A percentile compares a stretch with the other conserved stretches of the same genome.
phyloP scores from a whole-genome alignment of 2,113 vertebrate genomes.

The Isichthys henryi region DNA sequence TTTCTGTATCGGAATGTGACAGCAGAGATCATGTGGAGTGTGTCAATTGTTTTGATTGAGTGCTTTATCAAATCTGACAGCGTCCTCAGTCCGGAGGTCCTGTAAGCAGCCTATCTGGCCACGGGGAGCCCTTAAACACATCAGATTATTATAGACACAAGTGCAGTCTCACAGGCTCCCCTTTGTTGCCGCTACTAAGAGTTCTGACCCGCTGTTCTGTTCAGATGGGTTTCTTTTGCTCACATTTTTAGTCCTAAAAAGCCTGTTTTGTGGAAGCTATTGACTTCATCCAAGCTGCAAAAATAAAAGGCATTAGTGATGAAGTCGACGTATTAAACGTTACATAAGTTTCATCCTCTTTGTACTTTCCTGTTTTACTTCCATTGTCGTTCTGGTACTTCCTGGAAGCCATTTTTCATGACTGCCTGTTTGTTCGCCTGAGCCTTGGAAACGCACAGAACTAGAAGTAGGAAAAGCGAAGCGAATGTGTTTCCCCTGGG shows the following conservation, averaged over 20 bases:
- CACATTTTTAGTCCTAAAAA: neutral
- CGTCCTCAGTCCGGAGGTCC: neutral
- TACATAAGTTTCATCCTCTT: neutral
- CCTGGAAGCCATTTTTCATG: neutral
- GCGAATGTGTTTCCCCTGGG: neutral
- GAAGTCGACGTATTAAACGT: neutral
- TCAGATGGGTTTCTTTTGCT: neutral
- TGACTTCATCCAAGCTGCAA: neutral
- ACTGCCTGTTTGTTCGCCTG: neutral
- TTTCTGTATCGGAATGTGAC: neutral
- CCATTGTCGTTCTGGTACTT: neutral
- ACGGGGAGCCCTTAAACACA: neutral
- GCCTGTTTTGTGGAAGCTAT: neutral
- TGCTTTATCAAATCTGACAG: neutral
- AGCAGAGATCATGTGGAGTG: neutral
- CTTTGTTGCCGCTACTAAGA: neutral
- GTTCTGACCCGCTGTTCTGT: neutral
- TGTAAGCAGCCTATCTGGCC: neutral
- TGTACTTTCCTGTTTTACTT: neutral
- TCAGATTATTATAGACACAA: neutral
- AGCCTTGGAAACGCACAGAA: neutral
- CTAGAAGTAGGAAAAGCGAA: neutral
- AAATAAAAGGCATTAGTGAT: neutral
- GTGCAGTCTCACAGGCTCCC: neutral
- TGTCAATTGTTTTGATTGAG: neutral